phyloP scores from a whole-genome alignment of 2,113 vertebrate species.

The Chitala chitala region DNA sequence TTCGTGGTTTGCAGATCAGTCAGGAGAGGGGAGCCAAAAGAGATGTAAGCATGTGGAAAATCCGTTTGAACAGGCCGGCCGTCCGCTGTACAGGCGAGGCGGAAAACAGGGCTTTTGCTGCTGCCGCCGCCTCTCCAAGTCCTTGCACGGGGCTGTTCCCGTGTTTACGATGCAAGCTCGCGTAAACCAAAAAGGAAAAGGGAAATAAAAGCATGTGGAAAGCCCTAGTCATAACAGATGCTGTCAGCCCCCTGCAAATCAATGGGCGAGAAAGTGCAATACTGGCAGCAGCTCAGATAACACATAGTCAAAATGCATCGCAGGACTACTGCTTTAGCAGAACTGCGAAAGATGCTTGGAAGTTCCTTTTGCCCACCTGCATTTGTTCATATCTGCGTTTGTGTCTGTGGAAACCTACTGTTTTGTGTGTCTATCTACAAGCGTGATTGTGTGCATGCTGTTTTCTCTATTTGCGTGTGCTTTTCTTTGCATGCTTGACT shows the following conservation, averaged over 20 bases:
- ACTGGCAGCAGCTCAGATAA: neutral
- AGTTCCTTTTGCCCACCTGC: too few relatives aligned
- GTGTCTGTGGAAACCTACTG: too few relatives aligned
- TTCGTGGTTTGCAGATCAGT: neutral
- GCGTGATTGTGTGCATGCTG: too few relatives aligned
- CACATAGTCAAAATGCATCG: neutral
- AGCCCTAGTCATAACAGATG: slow-evolving; percentile 23
- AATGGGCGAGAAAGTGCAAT: neutral
- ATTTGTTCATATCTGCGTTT: too few relatives aligned
- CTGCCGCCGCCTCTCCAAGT: neutral
- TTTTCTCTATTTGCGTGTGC: too few relatives aligned
- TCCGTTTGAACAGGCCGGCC: neutral
- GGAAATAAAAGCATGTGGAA: slow-evolving; percentile 26
- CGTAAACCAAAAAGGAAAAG: slow-evolving; percentile 33
- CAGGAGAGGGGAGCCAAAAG: neutral
- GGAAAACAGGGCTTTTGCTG: neutral
- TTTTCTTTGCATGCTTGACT: too few relatives aligned
- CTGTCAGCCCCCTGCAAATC: slow-evolving; percentile 21
- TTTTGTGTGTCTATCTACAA: too few relatives aligned
- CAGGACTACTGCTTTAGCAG: too few relatives aligned
- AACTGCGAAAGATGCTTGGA: too few relatives aligned
- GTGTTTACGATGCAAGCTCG: slow-evolving; percentile 37
- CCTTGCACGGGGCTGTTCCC: neutral
- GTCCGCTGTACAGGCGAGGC: neutral
- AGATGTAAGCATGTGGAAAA: neutral